Conservation (phyloP, 2,113 vertebrate genomes). For the Suncus etruscus region DNA sequence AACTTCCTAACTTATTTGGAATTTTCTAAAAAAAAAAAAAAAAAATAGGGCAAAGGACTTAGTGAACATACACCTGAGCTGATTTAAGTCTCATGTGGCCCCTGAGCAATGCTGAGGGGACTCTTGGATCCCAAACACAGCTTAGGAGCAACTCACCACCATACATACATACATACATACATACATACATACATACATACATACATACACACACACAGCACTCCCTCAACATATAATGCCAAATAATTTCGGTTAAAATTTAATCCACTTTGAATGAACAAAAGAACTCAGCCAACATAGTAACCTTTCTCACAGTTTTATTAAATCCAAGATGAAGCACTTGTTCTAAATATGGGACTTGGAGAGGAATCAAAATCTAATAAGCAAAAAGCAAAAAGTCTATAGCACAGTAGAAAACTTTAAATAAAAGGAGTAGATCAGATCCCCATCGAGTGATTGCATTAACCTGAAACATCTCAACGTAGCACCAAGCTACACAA, state of each 20-base stretch:
- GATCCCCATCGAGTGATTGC: not conserved
- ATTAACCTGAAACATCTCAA: constrained; percentile 13
- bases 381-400: not conserved
- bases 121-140: too few relatives aligned
- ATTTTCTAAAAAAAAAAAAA: constrained; percentile 30
- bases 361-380: constrained; percentile 1
- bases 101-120: too few relatives aligned
- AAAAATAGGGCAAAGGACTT: not conserved
- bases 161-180: too few relatives aligned
- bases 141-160: too few relatives aligned
- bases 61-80: too few relatives aligned
- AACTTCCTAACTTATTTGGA: not conserved
- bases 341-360: not conserved
- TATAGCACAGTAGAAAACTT: not conserved
- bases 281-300: not conserved
- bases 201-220: too few relatives aligned
- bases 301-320: constrained; percentile 2
- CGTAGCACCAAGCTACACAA: not conserved
- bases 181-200: too few relatives aligned
- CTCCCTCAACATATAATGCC: too few relatives aligned
- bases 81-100: too few relatives aligned
- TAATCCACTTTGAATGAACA: constrained; percentile 42
- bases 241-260: constrained; percentile 35
- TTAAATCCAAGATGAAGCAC: not conserved
- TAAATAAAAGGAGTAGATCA: not conserved